Evolutionary conservation across 2,797 vertebrate genomes (phyloP).

Genomic region (Basileuterus tristriatus): DNA sequence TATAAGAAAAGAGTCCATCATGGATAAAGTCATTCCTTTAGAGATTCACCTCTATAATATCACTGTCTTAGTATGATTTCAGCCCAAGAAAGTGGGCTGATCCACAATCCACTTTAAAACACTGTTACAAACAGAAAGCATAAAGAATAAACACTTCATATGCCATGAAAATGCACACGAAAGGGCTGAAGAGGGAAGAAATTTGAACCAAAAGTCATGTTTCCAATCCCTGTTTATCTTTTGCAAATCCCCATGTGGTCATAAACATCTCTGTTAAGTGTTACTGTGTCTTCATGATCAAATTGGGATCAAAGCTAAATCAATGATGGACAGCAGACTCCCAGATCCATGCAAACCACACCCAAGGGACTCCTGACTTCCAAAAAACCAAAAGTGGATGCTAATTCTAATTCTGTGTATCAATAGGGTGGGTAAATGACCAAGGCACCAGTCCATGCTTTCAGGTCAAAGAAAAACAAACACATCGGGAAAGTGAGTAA

Average conservation of each 20-base stretch:
- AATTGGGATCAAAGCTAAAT: background rate
- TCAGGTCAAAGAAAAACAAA: background rate
- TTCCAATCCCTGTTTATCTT: background rate
- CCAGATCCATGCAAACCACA: background rate
- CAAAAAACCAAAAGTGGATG: background rate
- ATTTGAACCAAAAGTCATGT: background rate
- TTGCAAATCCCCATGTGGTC: background rate
- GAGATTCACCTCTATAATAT: background rate
- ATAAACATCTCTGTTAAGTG: background rate
- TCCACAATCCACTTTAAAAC: background rate
- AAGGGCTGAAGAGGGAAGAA: background rate
- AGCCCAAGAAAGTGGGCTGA: background rate
- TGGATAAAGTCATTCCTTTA: background rate
- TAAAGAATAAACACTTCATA: background rate
- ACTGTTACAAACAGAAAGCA: background rate
- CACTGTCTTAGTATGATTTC: background rate
- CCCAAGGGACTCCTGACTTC: background rate
- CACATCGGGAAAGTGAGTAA: fast-evolving
- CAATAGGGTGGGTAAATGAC: too few species aligned
- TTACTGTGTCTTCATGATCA: background rate
- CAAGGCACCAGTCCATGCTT: background rate
- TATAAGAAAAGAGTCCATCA: background rate
- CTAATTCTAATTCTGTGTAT: background rate
- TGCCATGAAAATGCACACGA: background rate
- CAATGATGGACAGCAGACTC: background rate